phyloP scores from a whole-genome alignment of 2,797 vertebrate species.

The Antennarius maculatus region DNA sequence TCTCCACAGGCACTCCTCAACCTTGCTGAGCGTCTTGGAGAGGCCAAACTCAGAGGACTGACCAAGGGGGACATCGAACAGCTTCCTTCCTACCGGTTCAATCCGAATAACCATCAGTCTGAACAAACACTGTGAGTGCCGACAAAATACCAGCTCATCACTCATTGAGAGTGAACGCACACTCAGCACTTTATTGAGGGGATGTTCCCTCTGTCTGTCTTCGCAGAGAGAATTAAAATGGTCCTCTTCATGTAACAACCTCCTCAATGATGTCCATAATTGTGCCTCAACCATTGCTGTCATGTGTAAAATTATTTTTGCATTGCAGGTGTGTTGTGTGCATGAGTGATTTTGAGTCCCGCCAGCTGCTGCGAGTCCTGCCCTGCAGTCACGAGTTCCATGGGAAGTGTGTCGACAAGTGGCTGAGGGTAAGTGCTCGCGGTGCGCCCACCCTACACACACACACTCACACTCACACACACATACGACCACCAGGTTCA shows the following conservation, averaged over 20 bases:
- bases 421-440: conserved; percentile 90
- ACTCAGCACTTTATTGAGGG: too few species aligned
- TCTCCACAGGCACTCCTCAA: conserved; percentile 90
- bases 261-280: not conserved
- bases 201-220: too few species aligned
- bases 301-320: not conserved
- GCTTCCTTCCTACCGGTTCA: conserved; percentile 98
- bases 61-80: conserved; percentile 99
- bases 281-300: not conserved
- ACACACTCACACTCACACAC: not conserved
- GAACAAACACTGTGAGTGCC: conserved; percentile 96
- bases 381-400: conserved; percentile 99
- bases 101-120: conserved; percentile 98
- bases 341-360: conserved; percentile 99
- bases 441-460: not conserved
- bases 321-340: conserved; percentile 91
- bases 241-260: too few species aligned
- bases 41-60: conserved; percentile 95
- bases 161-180: not conserved
- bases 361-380: conserved; percentile 97
- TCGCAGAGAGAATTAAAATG: too few species aligned
- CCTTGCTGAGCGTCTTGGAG: conserved; percentile 96
- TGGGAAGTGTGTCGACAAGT: conserved; percentile 99
- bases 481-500: not conserved
- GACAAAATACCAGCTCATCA: not conserved